Percentiles rank a stretch among this genome's conserved stretches.
phyloP scores from a whole-genome alignment of 1,140 invertebrate species.

The Zaprionus ornatus region DNA sequence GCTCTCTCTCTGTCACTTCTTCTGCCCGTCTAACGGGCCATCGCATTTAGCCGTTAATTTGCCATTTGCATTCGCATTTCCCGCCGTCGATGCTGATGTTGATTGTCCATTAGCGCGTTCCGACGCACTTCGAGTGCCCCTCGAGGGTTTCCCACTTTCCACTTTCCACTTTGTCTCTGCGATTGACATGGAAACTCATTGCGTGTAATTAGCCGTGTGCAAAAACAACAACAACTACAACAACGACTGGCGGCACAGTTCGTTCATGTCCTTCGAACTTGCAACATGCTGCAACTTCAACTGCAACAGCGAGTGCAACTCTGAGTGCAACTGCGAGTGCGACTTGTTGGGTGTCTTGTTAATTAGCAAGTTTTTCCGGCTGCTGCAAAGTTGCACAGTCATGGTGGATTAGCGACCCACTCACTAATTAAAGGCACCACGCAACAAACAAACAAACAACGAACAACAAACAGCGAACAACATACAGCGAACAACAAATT shows the following conservation, averaged over 20 bases:
- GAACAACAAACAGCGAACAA: slow-evolving; percentile 15
- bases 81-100: slow-evolving; percentile 17
- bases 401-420: slow-evolving; percentile 42
- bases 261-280: slow-evolving; percentile 42
- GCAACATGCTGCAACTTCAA: slow-evolving; percentile 39
- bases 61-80: slow-evolving; percentile 36
- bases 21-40: slow-evolving; percentile 14
- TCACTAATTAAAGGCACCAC: slow-evolving; percentile 48
- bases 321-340: neutral
- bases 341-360: slow-evolving; percentile 31
- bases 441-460: slow-evolving; percentile 22
- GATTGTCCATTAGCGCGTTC: slow-evolving; percentile 50
- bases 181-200: slow-evolving; percentile 65
- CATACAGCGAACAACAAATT: slow-evolving; percentile 18
- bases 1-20: neutral
- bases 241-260: neutral
- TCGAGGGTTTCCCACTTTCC: slow-evolving; percentile 18
- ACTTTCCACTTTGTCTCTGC: neutral
- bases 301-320: slow-evolving; percentile 4
- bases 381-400: slow-evolving; percentile 36
- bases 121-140: slow-evolving; percentile 27
- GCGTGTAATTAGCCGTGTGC: slow-evolving; percentile 68
- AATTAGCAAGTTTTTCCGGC: slow-evolving; percentile 49
- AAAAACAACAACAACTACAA: no score
- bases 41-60: slow-evolving; percentile 44